A percentile compares a stretch with the other conserved stretches of the same genome.
Conservation (phyloP, 92 coral and sea anemone genomes). For the Palythoa grandis region DNA sequence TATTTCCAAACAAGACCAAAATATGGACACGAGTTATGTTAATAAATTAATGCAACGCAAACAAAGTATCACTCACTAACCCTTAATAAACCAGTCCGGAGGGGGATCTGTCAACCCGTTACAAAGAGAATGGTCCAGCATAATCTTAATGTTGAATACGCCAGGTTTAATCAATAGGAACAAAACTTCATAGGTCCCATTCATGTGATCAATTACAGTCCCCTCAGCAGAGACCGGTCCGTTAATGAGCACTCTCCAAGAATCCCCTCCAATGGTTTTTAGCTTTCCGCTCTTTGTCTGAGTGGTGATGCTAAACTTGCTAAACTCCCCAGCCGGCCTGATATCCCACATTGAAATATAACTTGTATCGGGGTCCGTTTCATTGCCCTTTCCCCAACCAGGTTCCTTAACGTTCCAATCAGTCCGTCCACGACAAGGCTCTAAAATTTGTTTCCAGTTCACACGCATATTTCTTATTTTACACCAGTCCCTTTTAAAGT, state of each 20-base stretch:
- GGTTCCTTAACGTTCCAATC: constrained; percentile 64
- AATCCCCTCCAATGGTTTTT: constrained; percentile 86
- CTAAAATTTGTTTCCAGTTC: constrained; percentile 86
- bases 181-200: constrained; percentile 90
- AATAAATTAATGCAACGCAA: no score
- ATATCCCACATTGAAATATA: constrained; percentile 84
- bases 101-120: constrained; percentile 84
- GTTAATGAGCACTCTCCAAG: constrained; percentile 84
- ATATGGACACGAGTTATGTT: no score
- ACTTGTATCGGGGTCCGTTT: constrained; percentile 78
- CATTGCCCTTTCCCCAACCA: constrained; percentile 65
- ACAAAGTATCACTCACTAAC: constrained; percentile 26
- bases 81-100: constrained; percentile 74
- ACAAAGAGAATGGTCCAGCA: constrained; percentile 83
- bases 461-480: constrained; percentile 74
- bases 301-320: constrained; percentile 76
- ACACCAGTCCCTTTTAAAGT: constrained; percentile 85
- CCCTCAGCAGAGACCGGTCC: constrained; percentile 90
- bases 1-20: no score
- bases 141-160: constrained; percentile 63
- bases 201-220: constrained; percentile 81
- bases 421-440: constrained; percentile 78
- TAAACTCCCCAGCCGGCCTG: constrained; percentile 90
- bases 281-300: constrained; percentile 59
- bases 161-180: constrained; percentile 81